Evolutionary conservation across 1,140 invertebrate species (phyloP).

Genomic region (Dreissena rostriformis): DNA sequence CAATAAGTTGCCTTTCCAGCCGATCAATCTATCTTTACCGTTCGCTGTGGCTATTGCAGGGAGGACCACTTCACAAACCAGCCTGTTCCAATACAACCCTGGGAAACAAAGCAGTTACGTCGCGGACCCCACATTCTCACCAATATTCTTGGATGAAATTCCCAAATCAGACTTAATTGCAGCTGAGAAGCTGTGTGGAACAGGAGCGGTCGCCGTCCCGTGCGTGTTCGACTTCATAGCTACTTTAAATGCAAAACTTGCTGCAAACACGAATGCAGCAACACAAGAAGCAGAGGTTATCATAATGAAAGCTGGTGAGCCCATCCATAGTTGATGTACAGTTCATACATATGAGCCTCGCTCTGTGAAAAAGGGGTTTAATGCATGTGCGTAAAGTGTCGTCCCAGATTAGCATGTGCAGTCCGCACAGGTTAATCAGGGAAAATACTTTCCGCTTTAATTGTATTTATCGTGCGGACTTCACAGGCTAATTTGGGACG

Average conservation of each 20-base stretch:
- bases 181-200: slow-evolving; percentile 44
- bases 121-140: slow-evolving; percentile 46
- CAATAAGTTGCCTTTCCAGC: too few relatives aligned
- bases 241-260: slow-evolving; percentile 31
- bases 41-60: slow-evolving; percentile 41
- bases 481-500: too few relatives aligned
- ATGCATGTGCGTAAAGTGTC: too few relatives aligned
- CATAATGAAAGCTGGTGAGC: slow-evolving; percentile 9
- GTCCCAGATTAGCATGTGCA: too few relatives aligned
- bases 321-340: neutral
- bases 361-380: too few relatives aligned
- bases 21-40: too few relatives aligned
- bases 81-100: slow-evolving; percentile 30
- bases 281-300: neutral
- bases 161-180: slow-evolving; percentile 11
- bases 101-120: slow-evolving; percentile 13
- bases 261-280: neutral
- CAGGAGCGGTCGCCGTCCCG: neutral
- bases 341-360: too few relatives aligned
- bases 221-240: slow-evolving; percentile 56
- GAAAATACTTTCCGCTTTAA: too few relatives aligned
- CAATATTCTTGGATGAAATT: slow-evolving; percentile 55
- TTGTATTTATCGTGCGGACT: too few relatives aligned
- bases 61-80: slow-evolving; percentile 5
- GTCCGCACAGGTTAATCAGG: too few relatives aligned